Evolutionary conservation across 2,113 vertebrate genomes (phyloP), one percentile per base, ranked within the genome.

Genomic region (Aramus guarauna): DNA sequence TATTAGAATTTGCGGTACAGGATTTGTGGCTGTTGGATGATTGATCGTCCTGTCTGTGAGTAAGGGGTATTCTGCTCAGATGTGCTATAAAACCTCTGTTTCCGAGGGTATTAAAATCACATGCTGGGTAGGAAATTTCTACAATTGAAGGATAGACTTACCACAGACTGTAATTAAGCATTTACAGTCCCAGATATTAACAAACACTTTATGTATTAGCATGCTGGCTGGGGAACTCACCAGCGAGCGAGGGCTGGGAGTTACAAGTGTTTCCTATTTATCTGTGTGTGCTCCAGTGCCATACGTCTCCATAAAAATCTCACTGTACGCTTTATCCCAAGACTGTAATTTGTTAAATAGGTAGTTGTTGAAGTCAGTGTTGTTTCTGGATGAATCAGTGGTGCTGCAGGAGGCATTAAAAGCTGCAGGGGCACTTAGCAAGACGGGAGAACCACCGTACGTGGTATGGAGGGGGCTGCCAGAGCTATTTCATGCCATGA

Each of bases 21-120:
- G 71, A 79, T 90, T 85, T 73, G 43, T 91, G 78, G n/a, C 90
- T 79, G 45, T 22, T 34, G 74, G 74, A 10, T 63, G 93, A 82
- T 81, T 80, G 78, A 94, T 89, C 16, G 14, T 84, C 82, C 90
- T 96, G 68, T 93, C 77, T 89, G 80, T 53, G 45, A 92, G 73
- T 55, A 32, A 73, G 85, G 91, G 86, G 36, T 64, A 41, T 58
- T 66, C 89, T 85, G 81, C 88, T 77, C 45, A 76, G 62, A 93
- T 88, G 73, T n/a, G 50, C 94, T 80, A 43, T 79, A 92, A 97
- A 96, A 53, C 81, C 88, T 86, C 91, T 64, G 62, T 60, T 96
- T 94, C 5, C 21, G 92, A 94, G 84, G 90, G 93, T 92, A 92
- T 94, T 96, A 91, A 67, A 93, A 91, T 91, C 85, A 66, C 91